Evolutionary conservation across 1,140 invertebrate genomes (phyloP), one percentile per base, ranked within the genome.

Genomic region (Euglossa dilemma): DNA sequence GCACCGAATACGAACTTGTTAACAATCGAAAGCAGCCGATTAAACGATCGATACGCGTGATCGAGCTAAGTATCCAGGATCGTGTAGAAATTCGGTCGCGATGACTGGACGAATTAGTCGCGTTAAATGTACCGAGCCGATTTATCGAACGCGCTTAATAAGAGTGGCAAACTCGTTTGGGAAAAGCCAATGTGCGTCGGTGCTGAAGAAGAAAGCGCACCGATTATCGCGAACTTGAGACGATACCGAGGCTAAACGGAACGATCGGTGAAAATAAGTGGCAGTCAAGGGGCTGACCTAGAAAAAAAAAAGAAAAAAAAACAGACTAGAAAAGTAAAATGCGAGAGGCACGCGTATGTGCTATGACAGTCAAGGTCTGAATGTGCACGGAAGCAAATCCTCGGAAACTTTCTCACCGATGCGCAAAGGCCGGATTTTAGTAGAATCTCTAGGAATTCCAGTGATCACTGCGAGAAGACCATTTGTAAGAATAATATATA

Each of bases 371-470:
- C 87, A 90, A 93, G 93, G 73, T 92, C 94, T 94, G 90, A 85
- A 94, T 94, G 93, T 93, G 91, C 93, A 94, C 73, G 91, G 89
- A 89, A 94, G 89, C 94, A 94, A 90, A 94, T 92, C 93, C 91
- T 91, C 11, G 71, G 89, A 57, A 89, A 94, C 93, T 94, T 94
- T 94, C 93, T 91, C 92, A 93, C 80, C 28, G 75, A 86, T 79
- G 84, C 66, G 64, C 28, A 25, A 16, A 16, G 59, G 47, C 50
- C 47, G 11, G n/a, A 66, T 18, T 73, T 67, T 14, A 7, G 12
- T n/a, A 0, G 61, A 36, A 18, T 6, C 18, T 20, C 18, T 5
- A 9, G 28, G 7, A 28, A 36, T 63, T 63, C 28, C 25, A 28
- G 0, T 25, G 25, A 36, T 36, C 36, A 36, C 36, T 36, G 36